These are phyloP conservation scores for Petrocephalus schoutedeni DNA, from an alignment of 2,797 vertebrate genomes.

Conservation along the genomic window DNA sequence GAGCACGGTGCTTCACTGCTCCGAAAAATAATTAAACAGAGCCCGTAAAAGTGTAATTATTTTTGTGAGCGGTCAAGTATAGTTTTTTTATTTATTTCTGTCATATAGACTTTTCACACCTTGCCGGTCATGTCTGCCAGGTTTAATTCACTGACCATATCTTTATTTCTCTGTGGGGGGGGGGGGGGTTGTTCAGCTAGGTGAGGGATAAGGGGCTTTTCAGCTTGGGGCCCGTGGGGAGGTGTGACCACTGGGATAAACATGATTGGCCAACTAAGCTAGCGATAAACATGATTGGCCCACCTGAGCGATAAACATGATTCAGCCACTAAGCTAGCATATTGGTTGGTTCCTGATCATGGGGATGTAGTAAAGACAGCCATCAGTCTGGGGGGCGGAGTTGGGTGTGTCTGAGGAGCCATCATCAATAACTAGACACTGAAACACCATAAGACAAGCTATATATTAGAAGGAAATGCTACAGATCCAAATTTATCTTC, in stretches of 20 bases:
- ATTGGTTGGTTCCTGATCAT: neutral
- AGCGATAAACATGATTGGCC: no score
- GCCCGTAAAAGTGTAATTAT: neutral
- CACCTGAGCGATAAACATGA: neutral
- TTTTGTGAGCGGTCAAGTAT: slow-evolving; percentile 1
- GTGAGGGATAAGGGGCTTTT: neutral
- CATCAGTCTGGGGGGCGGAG: neutral
- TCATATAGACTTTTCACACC: neutral
- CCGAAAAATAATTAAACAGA: neutral
- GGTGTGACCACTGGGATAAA: neutral
- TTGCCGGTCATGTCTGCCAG: neutral
- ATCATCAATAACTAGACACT: neutral
- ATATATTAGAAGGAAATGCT: neutral
- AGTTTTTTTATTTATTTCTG: neutral
- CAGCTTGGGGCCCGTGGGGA: neutral
- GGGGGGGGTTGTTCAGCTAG: neutral
- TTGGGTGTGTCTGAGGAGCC: neutral
- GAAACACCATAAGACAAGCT: neutral
- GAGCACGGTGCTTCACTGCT: neutral
- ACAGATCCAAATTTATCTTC: neutral
- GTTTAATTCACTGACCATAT: neutral
- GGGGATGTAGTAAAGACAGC: neutral
- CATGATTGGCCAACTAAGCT: no score
- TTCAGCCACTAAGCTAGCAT: neutral
- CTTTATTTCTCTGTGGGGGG: neutral